Conservation (phyloP, 2,113 vertebrate genomes). For the Gopherus flavomarginatus region DNA sequence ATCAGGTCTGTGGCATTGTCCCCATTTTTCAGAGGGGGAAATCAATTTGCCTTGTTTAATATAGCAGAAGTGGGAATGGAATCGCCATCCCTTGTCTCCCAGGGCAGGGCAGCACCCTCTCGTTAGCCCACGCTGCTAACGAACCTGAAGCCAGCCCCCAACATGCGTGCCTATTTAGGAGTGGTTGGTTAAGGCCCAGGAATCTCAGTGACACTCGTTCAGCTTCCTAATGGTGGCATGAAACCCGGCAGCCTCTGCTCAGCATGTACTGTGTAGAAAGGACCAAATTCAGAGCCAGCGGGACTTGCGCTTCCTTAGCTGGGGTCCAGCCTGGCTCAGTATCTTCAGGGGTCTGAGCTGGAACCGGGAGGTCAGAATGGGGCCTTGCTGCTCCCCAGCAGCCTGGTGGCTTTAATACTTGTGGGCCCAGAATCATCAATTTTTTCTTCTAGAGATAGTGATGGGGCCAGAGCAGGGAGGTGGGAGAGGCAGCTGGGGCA, state of each 20-base stretch:
- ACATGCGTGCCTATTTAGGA: background rate
- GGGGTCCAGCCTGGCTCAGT: background rate
- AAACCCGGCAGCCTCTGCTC: background rate
- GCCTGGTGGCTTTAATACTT: background rate
- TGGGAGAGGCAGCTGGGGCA: background rate
- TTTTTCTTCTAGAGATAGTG: background rate
- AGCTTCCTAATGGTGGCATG: background rate
- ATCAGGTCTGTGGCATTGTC: background rate
- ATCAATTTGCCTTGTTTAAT: background rate
- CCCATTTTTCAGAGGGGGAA: background rate
- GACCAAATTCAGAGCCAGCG: background rate
- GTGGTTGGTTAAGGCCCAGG: background rate
- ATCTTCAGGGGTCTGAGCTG: background rate
- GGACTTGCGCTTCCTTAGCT: background rate
- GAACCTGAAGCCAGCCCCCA: background rate
- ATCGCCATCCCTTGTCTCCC: background rate
- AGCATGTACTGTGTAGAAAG: background rate
- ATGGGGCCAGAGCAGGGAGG: background rate
- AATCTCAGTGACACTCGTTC: background rate
- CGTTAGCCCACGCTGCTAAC: background rate
- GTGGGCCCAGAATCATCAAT: background rate
- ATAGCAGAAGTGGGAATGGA: background rate
- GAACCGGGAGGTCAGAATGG: background rate
- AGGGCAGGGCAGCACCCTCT: background rate
- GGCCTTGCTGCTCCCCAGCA: too few species aligned